Evolutionary conservation across 2,888 invertebrate species (phyloP).

Genomic region (Drosophila differens): DNA sequence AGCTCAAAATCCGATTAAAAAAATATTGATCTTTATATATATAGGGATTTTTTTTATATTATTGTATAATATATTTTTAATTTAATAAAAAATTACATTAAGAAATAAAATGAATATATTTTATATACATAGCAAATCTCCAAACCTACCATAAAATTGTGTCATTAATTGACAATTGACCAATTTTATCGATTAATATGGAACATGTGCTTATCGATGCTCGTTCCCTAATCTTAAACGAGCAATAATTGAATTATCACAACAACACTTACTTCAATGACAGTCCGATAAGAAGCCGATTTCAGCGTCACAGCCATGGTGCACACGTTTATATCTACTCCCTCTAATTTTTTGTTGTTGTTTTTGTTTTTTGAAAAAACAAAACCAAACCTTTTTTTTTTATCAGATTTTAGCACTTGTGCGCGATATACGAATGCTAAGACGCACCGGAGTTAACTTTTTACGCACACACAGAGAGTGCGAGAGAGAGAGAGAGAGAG

Average conservation of each 20-base stretch:
- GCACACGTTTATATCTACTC: slow-evolving; percentile 20
- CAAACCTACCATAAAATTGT: no score
- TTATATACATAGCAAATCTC: not conserved
- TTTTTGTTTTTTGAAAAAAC: slow-evolving; percentile 16
- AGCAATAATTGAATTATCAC: slow-evolving; percentile 49
- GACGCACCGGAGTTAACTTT: slow-evolving; percentile 38
- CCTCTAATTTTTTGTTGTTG: not conserved
- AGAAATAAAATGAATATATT: not conserved
- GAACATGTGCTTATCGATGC: not conserved
- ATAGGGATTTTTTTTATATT: not conserved
- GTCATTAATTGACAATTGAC: not conserved
- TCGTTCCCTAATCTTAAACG: slow-evolving; percentile 43
- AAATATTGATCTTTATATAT: not conserved
- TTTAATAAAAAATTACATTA: not conserved
- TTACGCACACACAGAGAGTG: slow-evolving; percentile 26
- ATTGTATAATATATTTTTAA: not conserved
- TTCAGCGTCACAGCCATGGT: slow-evolving; percentile 27
- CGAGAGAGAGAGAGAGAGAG: not conserved
- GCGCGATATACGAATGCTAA: slow-evolving; percentile 27
- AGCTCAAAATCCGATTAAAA: not conserved
- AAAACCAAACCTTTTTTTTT: slow-evolving; percentile 26
- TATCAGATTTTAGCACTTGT: slow-evolving; percentile 61
- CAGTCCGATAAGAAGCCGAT: slow-evolving; percentile 57
- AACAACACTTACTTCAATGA: slow-evolving; percentile 62
- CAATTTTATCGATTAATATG: not conserved